Conservation (phyloP, 2,888 invertebrate species). For the Itoplectis maculator region DNA sequence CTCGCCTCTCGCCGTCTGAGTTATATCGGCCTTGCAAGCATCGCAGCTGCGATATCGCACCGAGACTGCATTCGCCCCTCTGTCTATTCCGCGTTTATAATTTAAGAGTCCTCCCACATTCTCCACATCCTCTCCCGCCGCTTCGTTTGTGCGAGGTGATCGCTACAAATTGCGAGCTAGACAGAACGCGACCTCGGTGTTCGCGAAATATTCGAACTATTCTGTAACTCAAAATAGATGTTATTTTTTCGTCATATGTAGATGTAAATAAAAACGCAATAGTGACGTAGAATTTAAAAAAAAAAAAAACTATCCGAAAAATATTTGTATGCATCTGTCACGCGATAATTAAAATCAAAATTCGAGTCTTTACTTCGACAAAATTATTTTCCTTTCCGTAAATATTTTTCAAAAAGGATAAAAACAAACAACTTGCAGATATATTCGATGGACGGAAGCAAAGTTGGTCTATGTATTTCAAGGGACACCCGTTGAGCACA, state of each 20-base stretch:
- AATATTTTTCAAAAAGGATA: background rate
- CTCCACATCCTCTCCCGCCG: constrained; percentile 18
- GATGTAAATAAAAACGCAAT: no score
- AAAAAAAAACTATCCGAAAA: no score
- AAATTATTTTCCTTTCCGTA: background rate
- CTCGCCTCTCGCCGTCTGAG: constrained; percentile 37
- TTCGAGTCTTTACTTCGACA: no score
- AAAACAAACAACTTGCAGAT: background rate
- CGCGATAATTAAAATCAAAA: no score
- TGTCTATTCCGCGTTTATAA: constrained; percentile 43
- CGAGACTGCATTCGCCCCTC: constrained; percentile 17
- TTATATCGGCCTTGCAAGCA: constrained; percentile 32
- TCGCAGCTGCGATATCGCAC: constrained; percentile 6
- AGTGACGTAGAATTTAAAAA: no score
- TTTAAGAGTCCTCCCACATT: constrained; percentile 66
- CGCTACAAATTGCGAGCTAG: constrained; percentile 58
- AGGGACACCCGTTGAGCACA: constrained; percentile 28
- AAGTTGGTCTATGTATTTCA: constrained; percentile 8
- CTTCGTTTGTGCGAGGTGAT: constrained; percentile 68
- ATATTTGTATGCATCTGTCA: no score
- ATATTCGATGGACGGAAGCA: background rate
- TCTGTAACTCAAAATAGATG: constrained; percentile 2
- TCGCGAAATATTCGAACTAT: constrained; percentile 64
- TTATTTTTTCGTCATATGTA: no score
- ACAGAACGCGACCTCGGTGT: constrained; percentile 67